Percentiles rank a stretch among this genome's conserved stretches.
These are phyloP conservation scores for Zootermopsis nevadensis DNA, from an alignment of 2,888 invertebrate species.

Conservation along the genomic window DNA sequence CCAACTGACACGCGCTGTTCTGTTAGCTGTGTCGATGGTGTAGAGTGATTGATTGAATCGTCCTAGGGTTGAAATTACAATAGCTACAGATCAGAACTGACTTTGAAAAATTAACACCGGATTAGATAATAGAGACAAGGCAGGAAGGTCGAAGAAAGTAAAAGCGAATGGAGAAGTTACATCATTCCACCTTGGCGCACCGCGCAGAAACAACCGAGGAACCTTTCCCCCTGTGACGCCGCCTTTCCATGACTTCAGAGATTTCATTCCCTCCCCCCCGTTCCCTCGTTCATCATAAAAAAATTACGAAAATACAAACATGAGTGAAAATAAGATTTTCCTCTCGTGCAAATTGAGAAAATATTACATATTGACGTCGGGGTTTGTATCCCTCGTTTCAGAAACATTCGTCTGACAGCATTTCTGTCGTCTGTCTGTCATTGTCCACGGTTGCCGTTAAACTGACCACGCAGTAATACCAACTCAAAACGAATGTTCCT, in stretches of 20 bases:
- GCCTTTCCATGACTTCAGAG: background rate
- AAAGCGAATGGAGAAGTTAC: background rate
- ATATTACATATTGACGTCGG: background rate
- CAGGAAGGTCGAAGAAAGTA: no score
- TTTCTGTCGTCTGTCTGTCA: no score
- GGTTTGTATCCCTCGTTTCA: background rate
- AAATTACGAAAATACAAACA: constrained; percentile 23
- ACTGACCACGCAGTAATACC: no score
- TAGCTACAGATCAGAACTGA: no score
- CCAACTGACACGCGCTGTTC: no score
- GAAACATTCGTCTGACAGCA: background rate
- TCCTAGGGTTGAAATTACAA: no score
- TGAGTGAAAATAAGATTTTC: constrained; percentile 10
- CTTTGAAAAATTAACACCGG: no score
- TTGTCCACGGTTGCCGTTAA: no score
- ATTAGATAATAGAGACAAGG: no score
- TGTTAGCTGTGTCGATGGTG: no score
- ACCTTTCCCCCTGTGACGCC: background rate
- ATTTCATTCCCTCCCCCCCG: background rate
- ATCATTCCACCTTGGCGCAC: background rate
- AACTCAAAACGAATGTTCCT: no score
- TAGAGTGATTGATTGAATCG: no score
- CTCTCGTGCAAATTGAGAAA: constrained; percentile 12
- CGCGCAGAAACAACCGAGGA: background rate
- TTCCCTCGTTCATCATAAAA: background rate